Base-by-base conservation (phyloP, 2,888 invertebrate genomes). In the Acronicta alni region DNA sequence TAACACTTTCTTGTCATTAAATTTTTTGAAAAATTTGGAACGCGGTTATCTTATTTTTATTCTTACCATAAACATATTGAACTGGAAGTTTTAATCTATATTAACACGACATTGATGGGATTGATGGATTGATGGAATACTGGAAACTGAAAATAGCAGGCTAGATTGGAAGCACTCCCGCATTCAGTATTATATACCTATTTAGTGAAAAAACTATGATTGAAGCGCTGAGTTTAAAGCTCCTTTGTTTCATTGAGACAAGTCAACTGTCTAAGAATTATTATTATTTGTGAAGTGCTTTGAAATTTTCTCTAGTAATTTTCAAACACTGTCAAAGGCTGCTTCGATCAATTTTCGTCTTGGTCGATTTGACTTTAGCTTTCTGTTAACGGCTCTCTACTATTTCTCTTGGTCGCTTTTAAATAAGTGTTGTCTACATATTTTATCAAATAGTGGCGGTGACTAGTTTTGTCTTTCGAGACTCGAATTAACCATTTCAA, bases 241-340 rank as follows among this genome's bases (percentile, higher is more conserved):
- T 60, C 47, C 57, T 60, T 77, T 77, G 75, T 67, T 67, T 51
- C 59, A 62, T 60, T 56, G 45, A 75, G 52, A 55, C 49, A 64
- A 54, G 51, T 70, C 16, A 48, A 63, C 72, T 60, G 63, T 60
- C 59, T 45, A 49, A 51, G 47, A 32, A 56, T 62, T 60, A 58
- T 77, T 71, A 56, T 62, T 60, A 58, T 77, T 71, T 62, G 68
- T 65, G 61, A 68, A 68, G 60, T 51, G 59, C 67, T 75, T 75
- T 57, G 74, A 69, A 51, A 77, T 58, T 57, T 17, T 64, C 44
- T 57, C 69, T 51, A 61, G 57, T 64, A 42, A 65, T 44, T 75
- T 69, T 75, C 75, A 77, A 72, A 75, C 75, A 66, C 51, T 67
- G 75, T 69, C 75, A 62, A 45, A 54, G 17, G 38, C 30, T 52